Evolutionary conservation across 2,113 vertebrate species (phyloP), one percentile per base, ranked within the genome.

Genomic region (Lanius collurio): DNA sequence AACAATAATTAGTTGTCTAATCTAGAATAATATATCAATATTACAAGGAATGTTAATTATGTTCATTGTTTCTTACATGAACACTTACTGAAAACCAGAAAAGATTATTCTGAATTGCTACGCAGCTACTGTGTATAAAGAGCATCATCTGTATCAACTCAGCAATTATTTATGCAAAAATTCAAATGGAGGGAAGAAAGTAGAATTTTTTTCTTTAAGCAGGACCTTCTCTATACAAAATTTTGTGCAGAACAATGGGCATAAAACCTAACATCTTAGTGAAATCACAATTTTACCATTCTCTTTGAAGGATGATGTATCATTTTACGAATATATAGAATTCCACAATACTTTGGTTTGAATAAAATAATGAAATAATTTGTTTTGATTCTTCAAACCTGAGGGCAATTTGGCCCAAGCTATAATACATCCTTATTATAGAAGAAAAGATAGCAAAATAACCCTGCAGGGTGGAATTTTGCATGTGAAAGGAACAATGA

Each of bases 131-230:
- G 33, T 2, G 3, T 49, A 49, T 49, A 49, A 28, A 52, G 7
- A 91, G 22, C 4, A 39, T 41, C 41, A 65, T 62, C 62, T 28
- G 13, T 35, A 57, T 5, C 12, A 49, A 10, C 42, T 33, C 6
- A 77, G 16, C 7, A 71, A 24, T 49, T 49, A 71, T 44, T 75
- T 71, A 50, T 3, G 30, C 6, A 42, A 57, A 23, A 53, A 67
- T 39, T 18, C 1, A 0, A 74, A 62, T 11, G 5, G 3, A 46
- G 5, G 2, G 13, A 15, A 60, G 19, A 57, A 70, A 57, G 10
- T 3, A 44, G 4, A 21, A 4, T 2, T 47, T 3, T 59, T 20
- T 71, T 59, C 15, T 41, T 73, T 41, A 79, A 64, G 11, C 2
- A 69, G 13, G 6, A 37, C 9, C 3, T 49, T 64, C 26, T 73